Evolutionary conservation across 2,888 invertebrate genomes (phyloP), one percentile per base, ranked within the genome.

Genomic region (Lithophane socia): DNA sequence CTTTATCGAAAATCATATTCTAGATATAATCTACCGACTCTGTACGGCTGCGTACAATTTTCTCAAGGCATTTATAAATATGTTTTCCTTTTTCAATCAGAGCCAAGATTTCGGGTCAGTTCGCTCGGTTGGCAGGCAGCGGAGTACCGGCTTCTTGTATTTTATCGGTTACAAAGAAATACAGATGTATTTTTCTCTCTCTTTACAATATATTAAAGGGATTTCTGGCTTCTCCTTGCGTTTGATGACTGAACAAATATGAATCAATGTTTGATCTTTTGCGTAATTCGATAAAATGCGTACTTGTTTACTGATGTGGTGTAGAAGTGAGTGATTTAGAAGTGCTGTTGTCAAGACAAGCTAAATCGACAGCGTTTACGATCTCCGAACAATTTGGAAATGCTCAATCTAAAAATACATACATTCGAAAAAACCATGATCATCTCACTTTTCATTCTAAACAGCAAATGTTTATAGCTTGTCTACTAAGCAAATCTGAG

Each of bases 61-160:
- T 77, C 73, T 58, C 29, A 66, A 67, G 63, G 70, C 67, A 42
- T 88, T 77, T 80, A 75, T 80, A 85, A 81, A 84, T 86, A 84
- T 80, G 75, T 82, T 80, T 87, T 75, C 88, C 77, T 81, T 79
- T 80, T 82, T 77, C 87, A 86, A 87, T 88, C 86, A 82, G 71
- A 77, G 60, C 69, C 79, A 88, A 74, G 75, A 61, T 79, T 83
- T 80, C 77, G 73, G 87, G 89, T 88, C 87, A 88, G 88, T 89
- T 82, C 88, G 74, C 87, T 81, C 81, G 82, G 79, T 64, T 87
- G 71, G 83, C 49, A 47, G 21, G 58, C n/a, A 69, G 37, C 67
- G 58, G 73, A 42, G 66, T 69, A 71, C 80, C 64, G 69, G 70
- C 69, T 78, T 65, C 80, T 80, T 77, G 79, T 76, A 76, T 84